Percentiles rank a stretch among this genome's conserved stretches.
Evolutionary conservation across 2,888 invertebrate genomes (phyloP).

Genomic region (Mythimna vitellina): DNA sequence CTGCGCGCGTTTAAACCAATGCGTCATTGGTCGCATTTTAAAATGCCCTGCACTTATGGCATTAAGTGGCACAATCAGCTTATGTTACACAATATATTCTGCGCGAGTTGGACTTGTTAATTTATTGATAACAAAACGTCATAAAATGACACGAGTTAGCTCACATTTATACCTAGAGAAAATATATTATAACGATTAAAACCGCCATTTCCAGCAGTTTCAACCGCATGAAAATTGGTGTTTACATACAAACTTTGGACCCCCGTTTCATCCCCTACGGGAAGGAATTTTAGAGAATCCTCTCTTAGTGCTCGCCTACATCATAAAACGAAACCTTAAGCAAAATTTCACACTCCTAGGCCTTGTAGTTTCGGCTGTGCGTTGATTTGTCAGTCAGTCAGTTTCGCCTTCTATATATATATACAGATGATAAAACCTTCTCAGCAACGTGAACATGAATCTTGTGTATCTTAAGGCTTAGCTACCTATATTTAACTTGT

Average conservation of each 20-base stretch:
- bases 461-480: background rate
- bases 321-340: too few relatives aligned
- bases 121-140: background rate
- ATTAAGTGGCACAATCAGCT: slow-evolving; percentile 54
- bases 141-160: background rate
- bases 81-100: slow-evolving; percentile 49
- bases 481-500: background rate
- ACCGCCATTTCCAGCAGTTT: background rate
- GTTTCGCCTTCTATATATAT: too few relatives aligned
- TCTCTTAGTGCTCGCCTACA: too few relatives aligned
- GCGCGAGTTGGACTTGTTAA: slow-evolving; percentile 5
- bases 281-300: too few relatives aligned
- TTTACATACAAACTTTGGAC: too few relatives aligned
- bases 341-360: too few relatives aligned
- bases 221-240: too few relatives aligned
- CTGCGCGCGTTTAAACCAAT: slow-evolving; percentile 86
- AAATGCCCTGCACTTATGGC: slow-evolving; percentile 80
- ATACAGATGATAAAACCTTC: background rate
- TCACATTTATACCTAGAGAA: background rate
- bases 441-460: background rate
- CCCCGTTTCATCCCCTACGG: too few relatives aligned
- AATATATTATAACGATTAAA: background rate
- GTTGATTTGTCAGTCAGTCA: too few relatives aligned
- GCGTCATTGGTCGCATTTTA: slow-evolving; percentile 88
- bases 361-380: too few relatives aligned